Evolutionary conservation across 1,140 invertebrate species (phyloP), one percentile per base, ranked within the genome.

Genomic region (Tetranychus cinnabarinus): DNA sequence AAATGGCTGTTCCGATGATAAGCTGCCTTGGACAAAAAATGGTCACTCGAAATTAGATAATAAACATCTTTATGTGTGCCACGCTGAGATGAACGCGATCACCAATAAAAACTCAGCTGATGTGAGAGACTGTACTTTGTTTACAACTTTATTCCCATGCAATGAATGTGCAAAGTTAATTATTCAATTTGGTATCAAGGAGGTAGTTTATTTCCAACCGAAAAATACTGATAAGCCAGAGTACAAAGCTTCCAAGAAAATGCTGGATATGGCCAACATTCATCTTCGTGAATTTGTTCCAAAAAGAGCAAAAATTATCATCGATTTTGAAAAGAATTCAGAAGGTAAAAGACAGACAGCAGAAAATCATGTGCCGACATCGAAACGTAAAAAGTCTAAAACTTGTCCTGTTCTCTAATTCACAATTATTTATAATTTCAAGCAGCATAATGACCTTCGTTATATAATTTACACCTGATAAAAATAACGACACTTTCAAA

Each of bases 81-180:
- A 97, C 75, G 92, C 93, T 39, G 93, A 97, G 76, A 77, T 93
- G 72, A 97, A 97, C 77, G 91, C 93, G 12, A 87, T 97, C 62
- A 66, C 96, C 1, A 97, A 97, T 70, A 90, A 85, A 71, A 95
- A 89, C 70, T 75, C 77, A 2, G 73, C 78, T 0, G 79, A 84
- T 74, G 72, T 92, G 0, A 47, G n/a, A 66, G 78, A 81, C 36
- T 91, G 88, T 68, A 80, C 77, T 1, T 80, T 97, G 1, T 97
- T 91, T 36, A 59, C 61, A 0, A 82, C 79, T 1, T 70, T 90
- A 7, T 96, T 95, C 72, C 91, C 91, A 0, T 96, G 92, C 69
- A 95, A 95, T 70, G 88, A 95, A 73, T 97, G 92, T 78, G 86
- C 91, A 0, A 96, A 97, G 75, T 73, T 92, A 3, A 90, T 97